Evolutionary conservation across 2,113 vertebrate genomes (phyloP).

Genomic region (Myxocyprinus asiaticus): DNA sequence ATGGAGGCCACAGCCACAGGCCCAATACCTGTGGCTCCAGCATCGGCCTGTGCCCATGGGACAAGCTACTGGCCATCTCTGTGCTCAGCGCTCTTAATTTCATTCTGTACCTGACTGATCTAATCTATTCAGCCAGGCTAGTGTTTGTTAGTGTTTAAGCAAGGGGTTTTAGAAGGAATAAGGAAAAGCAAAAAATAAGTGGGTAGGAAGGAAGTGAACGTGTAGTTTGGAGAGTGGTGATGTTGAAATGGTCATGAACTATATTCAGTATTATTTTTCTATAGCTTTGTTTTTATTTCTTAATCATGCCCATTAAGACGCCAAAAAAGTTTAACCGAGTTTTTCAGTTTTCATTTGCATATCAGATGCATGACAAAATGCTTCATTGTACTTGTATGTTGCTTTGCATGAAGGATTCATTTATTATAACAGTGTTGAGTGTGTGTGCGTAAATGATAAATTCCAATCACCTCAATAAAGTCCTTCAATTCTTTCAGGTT

Average conservation of each 20-base stretch:
- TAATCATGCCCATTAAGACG: background rate
- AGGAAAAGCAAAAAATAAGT: background rate
- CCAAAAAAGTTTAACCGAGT: too few species aligned
- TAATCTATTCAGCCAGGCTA: conserved; percentile 83
- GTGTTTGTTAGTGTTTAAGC: conserved; percentile 78
- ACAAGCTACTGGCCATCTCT: conserved; percentile 77
- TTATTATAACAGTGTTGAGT: background rate
- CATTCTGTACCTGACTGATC: conserved; percentile 82
- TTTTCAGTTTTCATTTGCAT: too few species aligned
- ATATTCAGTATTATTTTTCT: conserved; percentile 19
- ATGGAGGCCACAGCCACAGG: conserved; percentile 54
- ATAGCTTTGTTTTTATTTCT: background rate
- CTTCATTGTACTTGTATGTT: too few species aligned
- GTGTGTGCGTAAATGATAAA: background rate
- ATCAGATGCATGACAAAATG: too few species aligned
- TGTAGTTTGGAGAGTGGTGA: background rate
- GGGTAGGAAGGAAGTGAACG: background rate
- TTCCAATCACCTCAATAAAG: background rate
- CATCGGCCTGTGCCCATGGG: conserved; percentile 68
- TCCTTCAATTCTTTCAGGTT: background rate
- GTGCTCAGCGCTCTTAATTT: conserved; percentile 84
- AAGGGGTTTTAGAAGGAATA: background rate
- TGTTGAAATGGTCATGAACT: background rate
- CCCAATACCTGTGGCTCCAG: rapidly evolving
- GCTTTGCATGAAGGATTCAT: conserved; percentile 16